phyloP scores from a whole-genome alignment of 2,113 vertebrate genomes.

The Pangasianodon hypophthalmus region DNA sequence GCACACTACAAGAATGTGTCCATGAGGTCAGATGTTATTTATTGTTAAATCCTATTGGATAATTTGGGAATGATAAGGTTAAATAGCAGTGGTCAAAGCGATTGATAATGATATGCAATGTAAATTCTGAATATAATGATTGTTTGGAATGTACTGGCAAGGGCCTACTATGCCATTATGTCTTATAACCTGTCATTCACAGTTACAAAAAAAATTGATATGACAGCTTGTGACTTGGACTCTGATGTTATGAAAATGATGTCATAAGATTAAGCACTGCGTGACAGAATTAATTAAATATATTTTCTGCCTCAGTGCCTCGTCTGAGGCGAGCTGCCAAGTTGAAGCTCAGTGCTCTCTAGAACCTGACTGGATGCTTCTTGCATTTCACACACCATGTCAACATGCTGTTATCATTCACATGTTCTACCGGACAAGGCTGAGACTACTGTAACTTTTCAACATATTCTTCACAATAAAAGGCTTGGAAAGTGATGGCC shows the following conservation, averaged over 20 bases:
- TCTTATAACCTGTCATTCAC: slow-evolving; percentile 17
- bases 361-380: slow-evolving; percentile 1
- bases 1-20: slow-evolving; percentile 40
- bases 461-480: slow-evolving; percentile 51
- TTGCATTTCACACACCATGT: slow-evolving; percentile 23
- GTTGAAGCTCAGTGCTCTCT: not conserved
- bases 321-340: slow-evolving; percentile 2
- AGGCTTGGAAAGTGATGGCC: slow-evolving; percentile 25
- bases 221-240: not conserved
- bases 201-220: slow-evolving; percentile 14
- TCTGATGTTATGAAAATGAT: not conserved
- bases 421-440: slow-evolving; percentile 51
- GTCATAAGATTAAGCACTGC: slow-evolving; percentile 14
- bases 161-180: not conserved
- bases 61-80: not conserved
- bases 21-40: slow-evolving; percentile 41
- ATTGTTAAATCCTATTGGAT: slow-evolving; percentile 30
- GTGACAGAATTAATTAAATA: slow-evolving; percentile 4
- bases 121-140: slow-evolving; percentile 17
- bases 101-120: slow-evolving; percentile 1
- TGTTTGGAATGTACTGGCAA: not conserved
- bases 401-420: slow-evolving; percentile 28
- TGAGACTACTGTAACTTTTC: slow-evolving; percentile 44
- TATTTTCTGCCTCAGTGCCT: not conserved
- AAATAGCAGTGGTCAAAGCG: not conserved